These are phyloP conservation scores for Brachyistius frenatus DNA, from an alignment of 2,113 vertebrate genomes.

Conservation along the genomic window DNA sequence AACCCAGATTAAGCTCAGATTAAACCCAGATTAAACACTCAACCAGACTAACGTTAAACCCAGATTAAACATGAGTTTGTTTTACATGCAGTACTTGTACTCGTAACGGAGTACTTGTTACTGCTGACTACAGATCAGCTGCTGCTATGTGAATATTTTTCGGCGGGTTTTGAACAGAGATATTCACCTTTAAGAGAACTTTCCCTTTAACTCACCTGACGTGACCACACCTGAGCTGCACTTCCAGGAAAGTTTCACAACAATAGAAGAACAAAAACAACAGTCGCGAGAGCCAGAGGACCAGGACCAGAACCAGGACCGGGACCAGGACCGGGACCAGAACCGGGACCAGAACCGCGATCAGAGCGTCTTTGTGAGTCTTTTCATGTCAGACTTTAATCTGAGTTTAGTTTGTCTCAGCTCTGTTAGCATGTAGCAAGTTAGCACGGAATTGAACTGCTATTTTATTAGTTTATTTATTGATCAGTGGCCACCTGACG, in stretches of 20 bases:
- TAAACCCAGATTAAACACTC: too few relatives aligned
- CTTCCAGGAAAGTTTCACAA: slow-evolving; percentile 40
- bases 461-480: not conserved
- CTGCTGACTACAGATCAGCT: too few relatives aligned
- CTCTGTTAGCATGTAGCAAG: slow-evolving; percentile 29
- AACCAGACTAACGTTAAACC: too few relatives aligned
- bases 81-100: too few relatives aligned
- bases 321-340: not conserved
- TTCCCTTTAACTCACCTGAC: slow-evolving; percentile 53
- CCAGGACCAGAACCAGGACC: not conserved
- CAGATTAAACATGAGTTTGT: too few relatives aligned
- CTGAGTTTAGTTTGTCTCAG: not conserved
- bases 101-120: too few relatives aligned
- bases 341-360: not conserved
- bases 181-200: too few relatives aligned
- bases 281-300: not conserved
- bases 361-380: not conserved
- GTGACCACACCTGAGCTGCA: slow-evolving; percentile 48
- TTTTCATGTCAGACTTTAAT: not conserved
- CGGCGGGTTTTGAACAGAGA: too few relatives aligned
- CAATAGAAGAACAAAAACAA: slow-evolving; percentile 2
- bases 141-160: too few relatives aligned
- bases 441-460: slow-evolving; percentile 5
- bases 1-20: too few relatives aligned
- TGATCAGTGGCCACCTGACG: not conserved